Evolutionary conservation across 1,140 invertebrate genomes (phyloP).

Genomic region (Leptinotarsa defecta): DNA sequence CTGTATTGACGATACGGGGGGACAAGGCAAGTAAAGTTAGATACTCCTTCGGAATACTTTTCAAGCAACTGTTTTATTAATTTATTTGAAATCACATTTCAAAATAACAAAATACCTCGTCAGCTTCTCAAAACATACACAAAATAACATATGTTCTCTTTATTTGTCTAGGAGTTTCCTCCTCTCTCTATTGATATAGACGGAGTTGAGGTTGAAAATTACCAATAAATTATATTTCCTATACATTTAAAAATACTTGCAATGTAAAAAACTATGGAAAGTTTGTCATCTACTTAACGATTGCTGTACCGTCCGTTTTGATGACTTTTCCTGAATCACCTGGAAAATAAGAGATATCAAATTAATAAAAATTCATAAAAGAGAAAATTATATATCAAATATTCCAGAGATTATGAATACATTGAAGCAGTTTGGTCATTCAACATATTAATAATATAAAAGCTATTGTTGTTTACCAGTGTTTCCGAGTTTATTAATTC

Average conservation of each 20-base stretch:
- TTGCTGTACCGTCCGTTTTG: conserved; percentile 36
- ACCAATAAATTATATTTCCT: conserved; percentile 4
- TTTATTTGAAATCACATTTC: background rate
- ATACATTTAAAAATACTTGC: conserved; percentile 1
- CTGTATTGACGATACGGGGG: too few relatives aligned
- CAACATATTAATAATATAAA: too few relatives aligned
- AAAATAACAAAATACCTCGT: background rate
- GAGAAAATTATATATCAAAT: background rate
- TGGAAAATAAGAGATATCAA: conserved; percentile 25
- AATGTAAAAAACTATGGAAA: background rate
- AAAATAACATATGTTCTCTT: background rate
- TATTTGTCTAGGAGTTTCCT: background rate
- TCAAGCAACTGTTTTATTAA: background rate
- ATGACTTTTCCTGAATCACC: conserved; percentile 50
- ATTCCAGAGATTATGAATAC: background rate
- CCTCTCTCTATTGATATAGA: background rate
- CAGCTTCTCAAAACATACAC: background rate
- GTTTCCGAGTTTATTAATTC: too few relatives aligned
- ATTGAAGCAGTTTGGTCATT: background rate
- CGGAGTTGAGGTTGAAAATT: background rate
- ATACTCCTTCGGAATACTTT: too few relatives aligned
- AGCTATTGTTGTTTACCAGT: too few relatives aligned
- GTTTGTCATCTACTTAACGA: background rate
- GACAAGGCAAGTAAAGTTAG: too few relatives aligned
- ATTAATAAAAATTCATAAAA: background rate